Evolutionary conservation across 92 coral and sea anemone species (phyloP).

Genomic region (Heliopora coerulea): DNA sequence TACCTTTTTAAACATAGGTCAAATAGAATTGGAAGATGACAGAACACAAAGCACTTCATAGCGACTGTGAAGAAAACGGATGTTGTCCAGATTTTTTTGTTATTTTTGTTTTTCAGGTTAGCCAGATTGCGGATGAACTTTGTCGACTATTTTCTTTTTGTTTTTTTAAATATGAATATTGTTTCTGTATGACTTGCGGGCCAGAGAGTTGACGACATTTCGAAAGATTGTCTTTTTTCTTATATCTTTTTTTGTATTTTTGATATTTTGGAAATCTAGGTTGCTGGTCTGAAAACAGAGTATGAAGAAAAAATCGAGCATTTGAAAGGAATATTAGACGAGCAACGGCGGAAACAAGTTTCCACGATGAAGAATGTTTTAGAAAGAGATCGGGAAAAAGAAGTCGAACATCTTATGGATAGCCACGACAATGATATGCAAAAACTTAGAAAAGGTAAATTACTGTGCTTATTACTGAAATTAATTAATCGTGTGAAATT

Average conservation of each 20-base stretch:
- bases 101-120: too few species aligned
- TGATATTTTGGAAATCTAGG: slow-evolving; percentile 49
- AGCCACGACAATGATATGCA: slow-evolving; percentile 75
- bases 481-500: neutral
- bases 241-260: neutral
- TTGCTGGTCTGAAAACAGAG: slow-evolving; percentile 86
- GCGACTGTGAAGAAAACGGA: too few species aligned
- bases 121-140: too few species aligned
- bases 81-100: too few species aligned
- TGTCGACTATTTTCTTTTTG: too few species aligned
- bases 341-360: slow-evolving; percentile 80
- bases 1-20: too few species aligned
- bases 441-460: slow-evolving; percentile 79
- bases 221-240: slow-evolving; percentile 6
- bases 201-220: too few species aligned
- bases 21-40: too few species aligned
- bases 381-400: slow-evolving; percentile 82
- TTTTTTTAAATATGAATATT: too few species aligned
- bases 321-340: slow-evolving; percentile 75
- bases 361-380: slow-evolving; percentile 85
- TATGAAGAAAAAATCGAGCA: slow-evolving; percentile 81
- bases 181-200: too few species aligned
- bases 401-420: slow-evolving; percentile 66
- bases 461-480: too few species aligned
- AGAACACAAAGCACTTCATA: too few species aligned